Percentiles rank a stretch among this genome's conserved stretches.
Evolutionary conservation across 2,888 invertebrate genomes (phyloP).

Genomic region (Ptychoptera albimana): DNA sequence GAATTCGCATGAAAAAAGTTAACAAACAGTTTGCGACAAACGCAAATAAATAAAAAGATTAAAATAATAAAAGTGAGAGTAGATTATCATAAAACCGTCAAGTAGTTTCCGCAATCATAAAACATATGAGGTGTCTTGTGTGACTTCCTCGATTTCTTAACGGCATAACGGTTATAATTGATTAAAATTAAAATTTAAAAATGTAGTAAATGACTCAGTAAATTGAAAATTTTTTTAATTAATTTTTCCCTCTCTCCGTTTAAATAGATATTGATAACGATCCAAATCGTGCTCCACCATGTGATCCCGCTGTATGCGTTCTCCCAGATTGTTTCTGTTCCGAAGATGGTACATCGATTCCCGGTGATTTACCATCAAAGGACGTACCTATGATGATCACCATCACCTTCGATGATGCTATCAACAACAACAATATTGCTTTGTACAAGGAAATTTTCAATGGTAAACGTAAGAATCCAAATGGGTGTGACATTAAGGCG

Average conservation of each 20-base stretch:
- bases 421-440: conserved; percentile 90
- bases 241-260: conserved; percentile 9
- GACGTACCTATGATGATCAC: conserved; percentile 91
- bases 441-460: conserved; percentile 86
- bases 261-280: conserved; percentile 80
- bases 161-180: too few relatives aligned
- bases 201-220: too few relatives aligned
- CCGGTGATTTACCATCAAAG: conserved; percentile 65
- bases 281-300: conserved; percentile 82
- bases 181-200: too few relatives aligned
- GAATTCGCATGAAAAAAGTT: too few relatives aligned
- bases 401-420: conserved; percentile 86
- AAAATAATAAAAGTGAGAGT: too few relatives aligned
- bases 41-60: too few relatives aligned
- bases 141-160: too few relatives aligned
- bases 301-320: conserved; percentile 70
- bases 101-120: too few relatives aligned
- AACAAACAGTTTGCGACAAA: too few relatives aligned
- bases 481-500: conserved; percentile 84
- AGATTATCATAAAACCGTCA: too few relatives aligned
- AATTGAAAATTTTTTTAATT: not conserved
- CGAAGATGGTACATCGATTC: conserved; percentile 75
- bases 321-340: conserved; percentile 91
- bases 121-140: too few relatives aligned
- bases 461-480: conserved; percentile 77